These are phyloP conservation scores for Dicaeum eximium DNA, from an alignment of 2,113 vertebrate genomes.

Conservation along the genomic window DNA sequence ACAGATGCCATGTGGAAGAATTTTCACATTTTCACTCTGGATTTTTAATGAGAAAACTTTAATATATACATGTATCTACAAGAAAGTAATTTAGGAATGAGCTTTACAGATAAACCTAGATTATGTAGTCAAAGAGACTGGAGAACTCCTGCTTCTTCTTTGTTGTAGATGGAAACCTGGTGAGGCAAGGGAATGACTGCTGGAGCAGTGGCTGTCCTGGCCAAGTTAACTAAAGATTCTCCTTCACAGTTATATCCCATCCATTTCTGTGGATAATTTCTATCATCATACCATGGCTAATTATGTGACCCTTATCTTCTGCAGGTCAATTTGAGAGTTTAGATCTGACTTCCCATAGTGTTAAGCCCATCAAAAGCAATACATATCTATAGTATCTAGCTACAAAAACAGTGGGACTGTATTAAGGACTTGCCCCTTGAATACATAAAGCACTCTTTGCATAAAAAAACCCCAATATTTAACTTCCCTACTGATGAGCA, in stretches of 20 bases:
- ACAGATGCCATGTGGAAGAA: background rate
- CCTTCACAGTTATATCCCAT: background rate
- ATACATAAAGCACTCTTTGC: background rate
- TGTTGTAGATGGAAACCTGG: background rate
- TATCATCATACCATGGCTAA: background rate
- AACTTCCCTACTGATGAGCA: background rate
- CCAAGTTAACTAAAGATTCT: background rate
- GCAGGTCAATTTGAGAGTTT: background rate
- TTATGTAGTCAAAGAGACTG: background rate
- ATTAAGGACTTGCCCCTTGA: background rate
- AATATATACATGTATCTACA: background rate
- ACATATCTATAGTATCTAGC: background rate
- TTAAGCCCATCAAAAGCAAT: background rate
- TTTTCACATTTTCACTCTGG: background rate
- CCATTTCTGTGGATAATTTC: background rate
- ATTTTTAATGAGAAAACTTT: background rate
- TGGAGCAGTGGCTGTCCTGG: background rate
- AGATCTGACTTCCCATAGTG: background rate
- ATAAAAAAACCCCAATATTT: fast-evolving
- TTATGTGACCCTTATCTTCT: background rate
- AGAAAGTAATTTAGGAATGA: background rate
- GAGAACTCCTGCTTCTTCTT: background rate
- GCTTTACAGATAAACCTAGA: background rate
- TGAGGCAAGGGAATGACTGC: background rate
- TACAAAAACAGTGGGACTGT: background rate